These are phyloP conservation scores for Progne subis DNA, from an alignment of 2,113 vertebrate species.

Conservation along the genomic window DNA sequence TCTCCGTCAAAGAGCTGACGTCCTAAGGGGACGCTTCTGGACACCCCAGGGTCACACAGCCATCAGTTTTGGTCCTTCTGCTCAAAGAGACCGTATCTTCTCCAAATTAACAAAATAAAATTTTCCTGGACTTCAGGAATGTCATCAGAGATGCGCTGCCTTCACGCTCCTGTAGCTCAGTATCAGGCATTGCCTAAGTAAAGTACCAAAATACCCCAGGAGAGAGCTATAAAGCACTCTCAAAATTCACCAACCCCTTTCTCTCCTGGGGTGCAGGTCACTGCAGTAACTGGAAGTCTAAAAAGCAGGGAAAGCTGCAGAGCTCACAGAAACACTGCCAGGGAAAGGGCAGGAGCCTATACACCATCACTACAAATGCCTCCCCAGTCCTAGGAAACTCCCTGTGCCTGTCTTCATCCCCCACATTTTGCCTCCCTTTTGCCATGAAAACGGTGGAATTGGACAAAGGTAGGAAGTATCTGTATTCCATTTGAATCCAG, in stretches of 20 bases:
- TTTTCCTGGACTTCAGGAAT: not conserved
- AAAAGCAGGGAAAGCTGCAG: not conserved
- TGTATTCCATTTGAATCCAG: not conserved
- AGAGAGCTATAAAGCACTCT: not conserved
- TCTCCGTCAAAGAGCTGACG: not conserved
- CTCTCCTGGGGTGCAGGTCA: not conserved
- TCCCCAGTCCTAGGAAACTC: not conserved
- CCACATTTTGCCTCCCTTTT: not conserved
- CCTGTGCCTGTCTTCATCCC: not conserved
- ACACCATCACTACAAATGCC: not conserved
- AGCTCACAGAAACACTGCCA: not conserved
- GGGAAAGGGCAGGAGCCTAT: not conserved
- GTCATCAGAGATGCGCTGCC: fast-evolving
- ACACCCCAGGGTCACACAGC: not conserved
- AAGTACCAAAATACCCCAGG: not conserved
- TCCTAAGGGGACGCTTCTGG: not conserved
- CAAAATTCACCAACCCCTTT: not conserved
- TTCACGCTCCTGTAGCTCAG: not conserved
- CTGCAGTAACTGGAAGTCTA: not conserved
- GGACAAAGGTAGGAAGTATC: not conserved
- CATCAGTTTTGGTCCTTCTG: not conserved
- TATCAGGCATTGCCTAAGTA: not conserved
- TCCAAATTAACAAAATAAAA: not conserved
- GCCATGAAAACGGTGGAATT: not conserved
- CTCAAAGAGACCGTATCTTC: fast-evolving